Percentiles rank a stretch among this genome's conserved stretches.
phyloP scores from a whole-genome alignment of 2,888 invertebrate species.

The Neoaliturus tenellus region DNA sequence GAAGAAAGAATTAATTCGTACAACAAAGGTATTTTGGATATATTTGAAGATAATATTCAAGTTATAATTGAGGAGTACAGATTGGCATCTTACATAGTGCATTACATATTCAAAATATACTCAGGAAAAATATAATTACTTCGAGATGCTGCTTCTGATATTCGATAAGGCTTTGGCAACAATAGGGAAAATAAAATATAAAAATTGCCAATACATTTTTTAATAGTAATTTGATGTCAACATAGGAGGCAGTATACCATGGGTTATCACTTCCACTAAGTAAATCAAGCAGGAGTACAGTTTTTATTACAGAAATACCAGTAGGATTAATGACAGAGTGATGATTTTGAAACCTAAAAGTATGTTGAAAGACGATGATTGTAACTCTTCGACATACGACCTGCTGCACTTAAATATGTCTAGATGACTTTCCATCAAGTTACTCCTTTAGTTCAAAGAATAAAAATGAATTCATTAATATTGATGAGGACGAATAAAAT shows the following conservation, averaged over 20 bases:
- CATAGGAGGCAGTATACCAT: constrained; percentile 5
- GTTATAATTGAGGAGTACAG: constrained; percentile 4
- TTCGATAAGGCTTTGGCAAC: background rate
- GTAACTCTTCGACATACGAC: background rate
- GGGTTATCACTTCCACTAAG: background rate
- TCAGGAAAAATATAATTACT: constrained; percentile 6
- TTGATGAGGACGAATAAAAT: background rate
- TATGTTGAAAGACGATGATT: background rate
- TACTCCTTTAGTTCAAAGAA: background rate
- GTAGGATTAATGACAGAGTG: constrained; percentile 12
- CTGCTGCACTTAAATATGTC: background rate
- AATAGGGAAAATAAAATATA: background rate
- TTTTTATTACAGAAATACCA: constrained; percentile 24
- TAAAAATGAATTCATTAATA: background rate
- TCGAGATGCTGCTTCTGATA: background rate
- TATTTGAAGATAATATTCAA: constrained; percentile 8
- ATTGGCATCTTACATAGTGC: constrained; percentile 3
- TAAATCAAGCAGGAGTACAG: background rate
- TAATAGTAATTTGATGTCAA: background rate
- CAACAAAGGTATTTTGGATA: background rate
- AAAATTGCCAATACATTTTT: background rate
- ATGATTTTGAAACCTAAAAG: constrained; percentile 13
- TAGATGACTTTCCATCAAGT: background rate
- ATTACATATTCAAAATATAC: constrained; percentile 4
- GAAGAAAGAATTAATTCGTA: constrained; percentile 12